phyloP scores from a whole-genome alignment of 1,140 invertebrate genomes.

The Diachasmimorpha longicaudata region DNA sequence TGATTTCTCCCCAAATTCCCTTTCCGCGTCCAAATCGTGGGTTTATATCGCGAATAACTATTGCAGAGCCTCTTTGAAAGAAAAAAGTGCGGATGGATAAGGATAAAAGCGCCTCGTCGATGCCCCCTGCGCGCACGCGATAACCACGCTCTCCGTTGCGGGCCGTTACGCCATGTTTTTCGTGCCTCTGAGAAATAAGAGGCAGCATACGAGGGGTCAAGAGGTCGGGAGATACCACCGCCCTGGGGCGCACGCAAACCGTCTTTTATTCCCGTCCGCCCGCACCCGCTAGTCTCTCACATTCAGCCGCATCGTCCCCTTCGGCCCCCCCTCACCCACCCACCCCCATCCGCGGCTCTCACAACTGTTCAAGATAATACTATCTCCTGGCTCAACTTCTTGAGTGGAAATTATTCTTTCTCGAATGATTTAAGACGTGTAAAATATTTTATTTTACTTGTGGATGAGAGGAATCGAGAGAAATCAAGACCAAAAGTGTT shows the following conservation, averaged over 20 bases:
- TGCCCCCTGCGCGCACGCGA: constrained; percentile 3
- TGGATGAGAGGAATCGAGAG: no score
- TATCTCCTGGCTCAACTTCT: constrained; percentile 2
- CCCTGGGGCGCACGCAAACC: constrained; percentile 21
- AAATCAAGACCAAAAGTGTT: background rate
- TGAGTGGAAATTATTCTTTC: background rate
- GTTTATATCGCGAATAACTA: no score
- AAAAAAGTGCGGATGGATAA: background rate
- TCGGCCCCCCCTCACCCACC: constrained; percentile 17
- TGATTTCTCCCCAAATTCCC: no score
- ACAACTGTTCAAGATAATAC: constrained; percentile 3
- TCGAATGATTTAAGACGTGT: background rate
- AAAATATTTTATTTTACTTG: no score
- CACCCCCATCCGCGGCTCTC: constrained; percentile 14
- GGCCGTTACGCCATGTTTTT: constrained; percentile 11
- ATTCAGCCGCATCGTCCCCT: constrained; percentile 8
- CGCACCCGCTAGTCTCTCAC: constrained; percentile 6
- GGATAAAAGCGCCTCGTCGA: background rate
- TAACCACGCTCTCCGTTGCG: background rate
- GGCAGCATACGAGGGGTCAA: background rate
- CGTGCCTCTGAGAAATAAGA: constrained; percentile 15
- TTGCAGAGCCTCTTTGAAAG: no score
- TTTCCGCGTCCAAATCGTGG: no score
- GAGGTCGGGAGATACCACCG: background rate
- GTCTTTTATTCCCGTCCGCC: constrained; percentile 12